Evolutionary conservation across 1,140 invertebrate genomes (phyloP).

Genomic region (Drosophila willistoni): DNA sequence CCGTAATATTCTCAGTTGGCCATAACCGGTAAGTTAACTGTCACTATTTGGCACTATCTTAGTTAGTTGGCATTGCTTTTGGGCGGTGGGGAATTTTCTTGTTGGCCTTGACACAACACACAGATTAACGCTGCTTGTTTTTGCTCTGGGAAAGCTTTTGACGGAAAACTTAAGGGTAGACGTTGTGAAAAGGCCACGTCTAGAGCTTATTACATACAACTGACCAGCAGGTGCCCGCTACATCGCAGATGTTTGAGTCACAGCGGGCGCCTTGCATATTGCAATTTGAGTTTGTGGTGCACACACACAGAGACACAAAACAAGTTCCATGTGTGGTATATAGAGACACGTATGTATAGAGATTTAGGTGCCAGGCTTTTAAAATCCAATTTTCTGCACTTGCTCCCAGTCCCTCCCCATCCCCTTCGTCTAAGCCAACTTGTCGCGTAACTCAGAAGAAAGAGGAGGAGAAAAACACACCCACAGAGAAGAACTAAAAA

Average conservation of each 20-base stretch:
- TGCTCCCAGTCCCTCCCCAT: too few species aligned
- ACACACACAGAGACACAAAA: background rate
- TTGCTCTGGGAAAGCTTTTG: background rate
- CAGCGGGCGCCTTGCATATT: background rate
- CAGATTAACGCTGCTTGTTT: background rate
- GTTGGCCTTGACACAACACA: conserved; percentile 8
- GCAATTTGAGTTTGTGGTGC: background rate
- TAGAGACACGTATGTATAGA: background rate
- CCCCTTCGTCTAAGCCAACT: background rate
- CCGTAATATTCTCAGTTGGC: too few species aligned
- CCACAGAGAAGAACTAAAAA: background rate
- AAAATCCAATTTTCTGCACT: conserved; percentile 11
- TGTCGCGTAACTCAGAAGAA: conserved; percentile 1
- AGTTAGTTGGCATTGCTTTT: conserved; percentile 3
- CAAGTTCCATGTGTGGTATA: background rate
- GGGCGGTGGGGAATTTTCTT: background rate
- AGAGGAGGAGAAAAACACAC: too few species aligned
- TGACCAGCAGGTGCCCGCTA: background rate
- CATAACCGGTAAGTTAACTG: too few species aligned
- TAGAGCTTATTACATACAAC: conserved; percentile 6
- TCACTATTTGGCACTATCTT: background rate
- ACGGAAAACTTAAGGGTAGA: background rate
- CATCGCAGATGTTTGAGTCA: conserved; percentile 2
- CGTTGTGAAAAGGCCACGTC: background rate
- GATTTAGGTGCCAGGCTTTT: conserved; percentile 1